A percentile compares a stretch with the other conserved stretches of the same genome.
Evolutionary conservation across 2,888 invertebrate genomes (phyloP).

Genomic region (Amorpha juglandis): DNA sequence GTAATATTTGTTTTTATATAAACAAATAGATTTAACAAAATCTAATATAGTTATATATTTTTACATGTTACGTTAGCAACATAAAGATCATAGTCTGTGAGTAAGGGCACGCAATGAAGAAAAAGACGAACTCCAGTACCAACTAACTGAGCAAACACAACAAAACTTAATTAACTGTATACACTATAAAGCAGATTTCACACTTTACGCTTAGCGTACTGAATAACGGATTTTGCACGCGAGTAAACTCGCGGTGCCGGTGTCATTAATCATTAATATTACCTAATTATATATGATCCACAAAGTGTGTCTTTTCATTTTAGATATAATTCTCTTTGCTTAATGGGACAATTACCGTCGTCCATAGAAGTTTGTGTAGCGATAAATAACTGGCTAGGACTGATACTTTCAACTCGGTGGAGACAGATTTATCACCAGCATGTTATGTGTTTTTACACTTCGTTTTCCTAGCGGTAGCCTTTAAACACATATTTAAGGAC

Average conservation of each 20-base stretch:
- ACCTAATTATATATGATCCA: slow-evolving; percentile 1
- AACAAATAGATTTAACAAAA: too few species aligned
- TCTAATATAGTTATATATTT: too few species aligned
- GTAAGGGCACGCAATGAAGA: neutral
- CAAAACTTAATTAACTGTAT: slow-evolving; percentile 14
- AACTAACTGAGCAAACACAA: slow-evolving; percentile 4
- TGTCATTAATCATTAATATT: slow-evolving; percentile 15
- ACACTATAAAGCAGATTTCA: slow-evolving; percentile 8
- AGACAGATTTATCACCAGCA: too few species aligned
- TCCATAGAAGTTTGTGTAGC: neutral
- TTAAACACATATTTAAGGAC: too few species aligned
- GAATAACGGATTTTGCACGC: slow-evolving; percentile 7
- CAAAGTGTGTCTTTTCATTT: slow-evolving; percentile 9
- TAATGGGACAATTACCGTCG: neutral
- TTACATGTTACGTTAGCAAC: neutral
- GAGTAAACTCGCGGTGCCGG: slow-evolving; percentile 1
- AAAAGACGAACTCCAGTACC: neutral
- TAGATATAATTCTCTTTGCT: neutral
- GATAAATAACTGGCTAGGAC: neutral
- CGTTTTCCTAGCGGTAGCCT: too few species aligned
- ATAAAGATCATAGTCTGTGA: neutral
- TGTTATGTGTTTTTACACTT: too few species aligned
- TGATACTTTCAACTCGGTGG: too few species aligned
- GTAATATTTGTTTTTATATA: too few species aligned
- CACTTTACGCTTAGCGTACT: slow-evolving; percentile 5